phyloP scores from a whole-genome alignment of 2,797 vertebrate genomes.

The Notoglanidium macrostoma region DNA sequence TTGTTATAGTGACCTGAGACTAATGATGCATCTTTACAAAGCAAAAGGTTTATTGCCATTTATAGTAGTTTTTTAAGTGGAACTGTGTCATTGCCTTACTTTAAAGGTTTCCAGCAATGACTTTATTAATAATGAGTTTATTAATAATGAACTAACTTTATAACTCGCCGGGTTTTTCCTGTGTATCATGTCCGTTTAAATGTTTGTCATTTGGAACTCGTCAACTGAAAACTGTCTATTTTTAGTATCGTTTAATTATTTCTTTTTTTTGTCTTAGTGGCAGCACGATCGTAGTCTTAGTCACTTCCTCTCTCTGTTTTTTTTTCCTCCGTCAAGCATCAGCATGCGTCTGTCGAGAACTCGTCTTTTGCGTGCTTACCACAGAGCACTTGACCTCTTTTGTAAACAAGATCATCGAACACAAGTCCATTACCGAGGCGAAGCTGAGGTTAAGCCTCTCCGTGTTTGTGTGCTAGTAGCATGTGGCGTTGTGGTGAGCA shows the following conservation, averaged over 20 bases:
- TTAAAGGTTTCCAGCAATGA: neutral
- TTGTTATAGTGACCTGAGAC: no score
- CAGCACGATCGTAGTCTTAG: neutral
- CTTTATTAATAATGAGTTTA: neutral
- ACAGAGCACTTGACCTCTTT: slow-evolving; percentile 18
- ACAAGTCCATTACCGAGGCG: neutral
- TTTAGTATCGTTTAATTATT: neutral
- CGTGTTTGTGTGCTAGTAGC: neutral
- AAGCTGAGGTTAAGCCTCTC: slow-evolving; percentile 26
- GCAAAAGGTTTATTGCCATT: neutral
- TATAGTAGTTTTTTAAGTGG: neutral
- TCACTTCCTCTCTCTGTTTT: neutral
- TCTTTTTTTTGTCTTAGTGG: neutral
- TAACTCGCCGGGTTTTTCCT: no score
- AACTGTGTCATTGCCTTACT: neutral
- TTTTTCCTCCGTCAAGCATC: neutral
- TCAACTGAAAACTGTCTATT: neutral
- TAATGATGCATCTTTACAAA: no score
- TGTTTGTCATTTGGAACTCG: neutral
- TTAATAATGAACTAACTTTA: neutral
- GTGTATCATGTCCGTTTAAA: neutral
- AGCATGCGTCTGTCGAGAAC: neutral
- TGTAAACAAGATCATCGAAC: slow-evolving; percentile 22
- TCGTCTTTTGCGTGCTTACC: neutral
- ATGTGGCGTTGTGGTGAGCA: neutral